These are phyloP conservation scores for Rhagonycha lutea DNA, from an alignment of 2,888 invertebrate genomes.

Conservation along the genomic window DNA sequence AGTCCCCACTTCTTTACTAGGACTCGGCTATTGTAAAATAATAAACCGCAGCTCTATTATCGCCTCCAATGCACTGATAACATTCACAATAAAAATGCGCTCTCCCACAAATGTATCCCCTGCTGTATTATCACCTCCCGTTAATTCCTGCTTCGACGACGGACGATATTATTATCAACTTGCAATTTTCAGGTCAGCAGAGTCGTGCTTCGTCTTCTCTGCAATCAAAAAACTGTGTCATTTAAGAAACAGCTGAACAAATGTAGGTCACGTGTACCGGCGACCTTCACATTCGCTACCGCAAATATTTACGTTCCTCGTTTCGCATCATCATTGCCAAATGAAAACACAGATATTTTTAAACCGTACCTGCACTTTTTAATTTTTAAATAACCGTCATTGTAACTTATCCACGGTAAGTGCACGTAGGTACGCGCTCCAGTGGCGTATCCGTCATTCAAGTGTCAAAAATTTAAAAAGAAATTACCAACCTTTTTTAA, in stretches of 20 bases:
- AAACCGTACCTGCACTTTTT: neutral
- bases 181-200: neutral
- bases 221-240: slow-evolving; percentile 23
- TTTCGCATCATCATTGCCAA: slow-evolving; percentile 20
- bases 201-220: slow-evolving; percentile 3
- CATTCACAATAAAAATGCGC: neutral
- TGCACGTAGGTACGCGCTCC: neutral
- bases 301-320: slow-evolving; percentile 26
- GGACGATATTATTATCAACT: neutral
- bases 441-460: neutral
- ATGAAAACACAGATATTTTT: slow-evolving; percentile 21
- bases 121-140: neutral
- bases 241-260: slow-evolving; percentile 23
- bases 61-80: slow-evolving; percentile 5
- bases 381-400: neutral
- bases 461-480: neutral
- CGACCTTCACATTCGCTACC: slow-evolving; percentile 32
- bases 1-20: slow-evolving; percentile 28
- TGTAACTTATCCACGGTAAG: neutral
- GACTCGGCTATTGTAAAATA: slow-evolving; percentile 9
- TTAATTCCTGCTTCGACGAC: neutral
- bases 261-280: slow-evolving; percentile 30
- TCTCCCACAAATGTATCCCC: neutral
- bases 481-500: slow-evolving; percentile 1
- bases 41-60: slow-evolving; percentile 17